Conservation (phyloP, 2,113 vertebrate species). For the Pan paniscus region DNA sequence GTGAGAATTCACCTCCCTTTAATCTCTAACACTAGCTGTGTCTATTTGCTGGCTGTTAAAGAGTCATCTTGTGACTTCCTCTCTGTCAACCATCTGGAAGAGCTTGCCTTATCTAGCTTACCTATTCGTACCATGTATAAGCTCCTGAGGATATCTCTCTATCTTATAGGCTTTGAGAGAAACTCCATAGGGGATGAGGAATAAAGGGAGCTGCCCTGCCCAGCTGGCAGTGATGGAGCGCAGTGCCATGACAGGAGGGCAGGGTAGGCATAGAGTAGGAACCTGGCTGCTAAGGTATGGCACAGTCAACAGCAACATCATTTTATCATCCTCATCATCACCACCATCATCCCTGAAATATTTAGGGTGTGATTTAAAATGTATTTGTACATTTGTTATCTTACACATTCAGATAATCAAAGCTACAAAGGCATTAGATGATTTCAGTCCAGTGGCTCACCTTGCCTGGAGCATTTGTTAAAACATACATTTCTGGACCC, state of each 20-base stretch:
- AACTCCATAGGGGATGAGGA: not conserved
- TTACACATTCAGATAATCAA: not conserved
- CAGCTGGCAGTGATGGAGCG: no score
- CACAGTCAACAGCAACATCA: not conserved
- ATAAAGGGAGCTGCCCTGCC: not conserved
- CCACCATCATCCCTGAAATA: not conserved
- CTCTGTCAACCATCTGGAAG: not conserved
- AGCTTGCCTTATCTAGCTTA: constrained; percentile 17
- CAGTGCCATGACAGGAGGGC: no score
- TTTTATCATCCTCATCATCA: not conserved
- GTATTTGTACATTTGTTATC: not conserved
- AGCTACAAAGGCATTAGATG: not conserved
- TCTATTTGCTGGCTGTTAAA: constrained; percentile 6
- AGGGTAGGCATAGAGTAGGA: not conserved
- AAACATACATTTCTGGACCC: not conserved
- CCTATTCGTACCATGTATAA: not conserved
- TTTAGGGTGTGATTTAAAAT: not conserved
- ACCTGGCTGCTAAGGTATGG: not conserved
- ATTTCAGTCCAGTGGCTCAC: not conserved
- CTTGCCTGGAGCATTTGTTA: not conserved
- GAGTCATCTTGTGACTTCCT: not conserved
- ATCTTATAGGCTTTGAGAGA: not conserved
- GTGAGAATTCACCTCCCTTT: not conserved
- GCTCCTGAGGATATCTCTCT: not conserved
- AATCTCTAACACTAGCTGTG: not conserved